Evolutionary conservation across 2,797 vertebrate species (phyloP), one percentile per base, ranked within the genome.

Genomic region (Tolypeutes matacus): DNA sequence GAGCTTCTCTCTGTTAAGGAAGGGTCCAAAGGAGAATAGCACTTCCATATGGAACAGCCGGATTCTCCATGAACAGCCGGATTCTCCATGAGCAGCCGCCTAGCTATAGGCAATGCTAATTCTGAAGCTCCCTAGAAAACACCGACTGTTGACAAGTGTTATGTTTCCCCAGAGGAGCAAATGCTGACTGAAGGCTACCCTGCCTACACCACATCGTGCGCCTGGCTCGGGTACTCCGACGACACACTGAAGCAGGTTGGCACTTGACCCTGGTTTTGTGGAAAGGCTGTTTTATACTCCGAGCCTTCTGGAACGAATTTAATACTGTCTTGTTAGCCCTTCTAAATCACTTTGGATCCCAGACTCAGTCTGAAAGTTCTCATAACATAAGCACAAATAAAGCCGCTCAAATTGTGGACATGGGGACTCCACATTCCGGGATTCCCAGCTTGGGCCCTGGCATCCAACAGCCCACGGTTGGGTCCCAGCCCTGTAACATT

Each of bases 141-240:
- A 20, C 8, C 27, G 64, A 62, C 56, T 81, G 65, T 53, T 82
- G 42, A 60, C 7, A 36, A 75, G 31, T 1, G 5, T n/a, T 78
- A 93, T 93, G 65, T 88, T 95, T 96, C 81, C 94, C 27, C 96
- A 99, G 99, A 99, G 98, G 96, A 98, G 56, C 98, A 98, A 80
- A 99, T 98, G 98, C 94, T 98, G 85, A 97, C 93, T 2, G 93
- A 97, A 5, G 98, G 98, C 39, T 99, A 99, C 77, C 98, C 98
- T 56, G 98, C 98, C 56, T 99, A 99, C 82, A 99, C 98, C 90
- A 99, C 98, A 2, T 99, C 98, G 5, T 99, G 98, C 25, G 98
- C 98, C 77, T 99, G 98, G 97, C 97, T 99, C 11, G 98, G 98
- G 39, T 99, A 98, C 98, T 94, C 98, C 3, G 98, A 99, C 53